Evolutionary conservation across 2,797 vertebrate genomes (phyloP).

Genomic region (Naso thynnoides): DNA sequence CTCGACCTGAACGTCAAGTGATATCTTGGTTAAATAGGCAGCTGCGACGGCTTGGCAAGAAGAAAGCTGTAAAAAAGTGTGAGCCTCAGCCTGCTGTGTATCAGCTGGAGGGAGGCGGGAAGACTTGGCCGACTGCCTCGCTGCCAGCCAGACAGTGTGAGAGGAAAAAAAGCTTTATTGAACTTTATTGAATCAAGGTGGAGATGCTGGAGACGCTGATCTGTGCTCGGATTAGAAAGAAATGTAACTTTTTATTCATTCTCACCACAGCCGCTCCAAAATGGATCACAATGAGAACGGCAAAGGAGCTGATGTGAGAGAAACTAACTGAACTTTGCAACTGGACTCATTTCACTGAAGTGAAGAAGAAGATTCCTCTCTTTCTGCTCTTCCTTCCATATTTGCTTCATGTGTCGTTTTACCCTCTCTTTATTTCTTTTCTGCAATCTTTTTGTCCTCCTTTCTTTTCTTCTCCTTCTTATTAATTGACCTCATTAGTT

Average conservation of each 20-base stretch:
- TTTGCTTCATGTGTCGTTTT: background rate
- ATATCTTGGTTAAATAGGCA: constrained; percentile 67
- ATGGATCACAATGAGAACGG: background rate
- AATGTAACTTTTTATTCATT: constrained; percentile 9
- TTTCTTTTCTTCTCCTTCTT: too few relatives aligned
- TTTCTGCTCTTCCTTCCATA: background rate
- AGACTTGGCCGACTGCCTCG: constrained; percentile 43
- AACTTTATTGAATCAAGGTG: constrained; percentile 71
- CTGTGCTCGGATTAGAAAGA: constrained; percentile 31
- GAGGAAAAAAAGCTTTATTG: constrained; percentile 43
- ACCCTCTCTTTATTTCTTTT: background rate
- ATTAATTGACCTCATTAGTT: background rate
- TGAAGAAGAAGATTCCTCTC: too few relatives aligned
- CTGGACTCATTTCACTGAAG: too few relatives aligned
- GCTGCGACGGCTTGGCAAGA: constrained; percentile 42
- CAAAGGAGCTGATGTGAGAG: too few relatives aligned
- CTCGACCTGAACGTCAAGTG: constrained; percentile 36
- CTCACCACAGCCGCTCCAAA: background rate
- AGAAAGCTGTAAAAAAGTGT: constrained; percentile 2
- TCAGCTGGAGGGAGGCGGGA: constrained; percentile 37
- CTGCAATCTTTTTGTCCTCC: background rate
- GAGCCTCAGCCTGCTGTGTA: constrained; percentile 37
- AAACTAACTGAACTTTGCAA: constrained; percentile 10
- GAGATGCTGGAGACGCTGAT: constrained; percentile 54
- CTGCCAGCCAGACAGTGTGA: constrained; percentile 60